phyloP scores from a whole-genome alignment of 2,797 vertebrate genomes.

The Harpagifer antarcticus region DNA sequence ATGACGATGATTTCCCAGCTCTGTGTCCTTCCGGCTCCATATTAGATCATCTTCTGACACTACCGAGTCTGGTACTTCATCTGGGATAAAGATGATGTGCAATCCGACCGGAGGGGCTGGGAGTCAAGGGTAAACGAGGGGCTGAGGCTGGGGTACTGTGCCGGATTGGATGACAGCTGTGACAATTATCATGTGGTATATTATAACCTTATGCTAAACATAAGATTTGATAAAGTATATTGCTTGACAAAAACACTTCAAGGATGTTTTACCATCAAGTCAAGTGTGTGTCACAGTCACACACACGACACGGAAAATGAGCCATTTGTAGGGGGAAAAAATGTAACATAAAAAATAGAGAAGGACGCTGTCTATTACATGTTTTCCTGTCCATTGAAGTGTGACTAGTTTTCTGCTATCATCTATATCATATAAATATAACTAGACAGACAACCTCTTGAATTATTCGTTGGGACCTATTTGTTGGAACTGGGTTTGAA shows the following conservation, averaged over 20 bases:
- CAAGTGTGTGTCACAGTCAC: slow-evolving; percentile 22
- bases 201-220: slow-evolving; percentile 67
- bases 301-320: slow-evolving; percentile 15
- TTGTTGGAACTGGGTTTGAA: slow-evolving; percentile 27
- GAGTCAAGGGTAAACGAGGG: slow-evolving; percentile 76
- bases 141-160: slow-evolving; percentile 54
- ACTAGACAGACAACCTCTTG: slow-evolving; percentile 32
- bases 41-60: slow-evolving; percentile 78
- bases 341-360: slow-evolving; percentile 23
- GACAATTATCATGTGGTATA: slow-evolving; percentile 65
- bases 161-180: slow-evolving; percentile 69
- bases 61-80: slow-evolving; percentile 70
- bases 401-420: slow-evolving; percentile 11
- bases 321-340: not conserved
- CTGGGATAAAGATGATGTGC: slow-evolving; percentile 79
- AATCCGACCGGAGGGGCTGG: slow-evolving; percentile 68
- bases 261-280: slow-evolving; percentile 43
- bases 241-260: slow-evolving; percentile 58
- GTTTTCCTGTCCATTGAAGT: slow-evolving; percentile 25
- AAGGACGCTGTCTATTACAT: slow-evolving; percentile 16
- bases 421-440: slow-evolving; percentile 14
- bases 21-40: slow-evolving; percentile 72
- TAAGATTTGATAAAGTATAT: slow-evolving; percentile 46
- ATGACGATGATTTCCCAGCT: slow-evolving; percentile 79
- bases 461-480: slow-evolving; percentile 45